Base-by-base conservation (phyloP, 1,140 invertebrate species). In the Nasonia longicornis region DNA sequence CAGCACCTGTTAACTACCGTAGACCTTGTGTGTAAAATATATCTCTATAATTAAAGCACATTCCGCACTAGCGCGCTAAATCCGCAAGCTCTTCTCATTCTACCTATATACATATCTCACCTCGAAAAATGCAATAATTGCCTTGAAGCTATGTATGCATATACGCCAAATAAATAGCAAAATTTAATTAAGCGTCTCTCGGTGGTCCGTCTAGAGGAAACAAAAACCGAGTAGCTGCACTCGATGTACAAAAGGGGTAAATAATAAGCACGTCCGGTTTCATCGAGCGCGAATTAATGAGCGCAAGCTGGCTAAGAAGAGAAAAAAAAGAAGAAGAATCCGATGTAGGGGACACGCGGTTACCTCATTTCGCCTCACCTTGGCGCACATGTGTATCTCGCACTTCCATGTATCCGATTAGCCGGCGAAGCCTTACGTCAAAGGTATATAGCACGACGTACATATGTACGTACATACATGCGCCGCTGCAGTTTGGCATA, bases 401-500 rank as follows among this genome's bases (percentile, higher is more conserved):
- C 48, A 72, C 45, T 71, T 77, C 31, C 22, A 31, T 83, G 81
- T 84, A 91, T 91, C 88, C 87, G 84, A 91, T 91, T 91, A 91
- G 86, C 86, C 85, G 77, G 80, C 81, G 89, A 91, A 91, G 87
- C 89, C 89, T 79, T 87, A 87, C 79, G 83, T 58, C 52, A 31
- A 42, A 42, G 35, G 7, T 31, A 11, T 67, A 67, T 63, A 63
- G 35, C 38, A 16, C 35, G 20, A n/a, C 12, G 3, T 48, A 48
- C 14, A 10, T 48, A 48, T 48, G 45, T 48, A 48, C 45, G 12
- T 48, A 48, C 2, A 48, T 48, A 48, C 14, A 48, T 58, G 52
- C 52, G 52, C 52, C 52, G 14, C 16, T 16, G 52, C 52, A 58
- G 52, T 58, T 58, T 58, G 14, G 6, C n/a, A n/a, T n/a, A 20